Evolutionary conservation across 2,888 invertebrate genomes (phyloP).

Genomic region (Drosophila basisetae): DNA sequence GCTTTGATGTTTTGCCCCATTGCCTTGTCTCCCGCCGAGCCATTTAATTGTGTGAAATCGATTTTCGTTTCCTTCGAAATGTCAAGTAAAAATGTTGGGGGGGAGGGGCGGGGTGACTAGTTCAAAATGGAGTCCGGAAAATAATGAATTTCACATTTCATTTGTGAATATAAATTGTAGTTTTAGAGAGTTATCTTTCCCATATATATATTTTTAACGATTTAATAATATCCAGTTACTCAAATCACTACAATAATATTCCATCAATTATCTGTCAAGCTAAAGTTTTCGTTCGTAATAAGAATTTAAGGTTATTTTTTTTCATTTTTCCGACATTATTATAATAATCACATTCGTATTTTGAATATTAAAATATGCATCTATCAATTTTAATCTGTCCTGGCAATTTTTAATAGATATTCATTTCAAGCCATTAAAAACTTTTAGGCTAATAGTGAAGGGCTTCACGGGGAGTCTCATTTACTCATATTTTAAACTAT

Average conservation of each 20-base stretch:
- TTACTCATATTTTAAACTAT: conserved; percentile 6
- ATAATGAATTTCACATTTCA: neutral
- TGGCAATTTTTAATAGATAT: neutral
- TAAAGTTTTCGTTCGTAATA: neutral
- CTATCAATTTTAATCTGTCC: neutral
- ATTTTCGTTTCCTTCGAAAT: conserved; percentile 33
- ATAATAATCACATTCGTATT: neutral
- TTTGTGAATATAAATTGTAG: neutral
- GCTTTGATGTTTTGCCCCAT: conserved; percentile 53
- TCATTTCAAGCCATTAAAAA: neutral
- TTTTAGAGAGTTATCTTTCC: neutral
- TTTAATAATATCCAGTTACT: neutral
- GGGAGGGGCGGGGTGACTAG: neutral
- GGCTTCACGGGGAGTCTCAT: neutral
- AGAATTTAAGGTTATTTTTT: neutral
- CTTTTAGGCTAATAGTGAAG: neutral
- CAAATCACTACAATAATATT: neutral
- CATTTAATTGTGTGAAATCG: conserved; percentile 54
- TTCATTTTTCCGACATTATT: neutral
- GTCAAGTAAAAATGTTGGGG: conserved; percentile 14
- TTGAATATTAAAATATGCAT: neutral
- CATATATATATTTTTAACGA: neutral
- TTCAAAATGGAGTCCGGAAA: conserved; percentile 1
- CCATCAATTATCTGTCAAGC: neutral
- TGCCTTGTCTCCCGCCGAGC: conserved; percentile 22